phyloP scores from a whole-genome alignment of 2,113 vertebrate genomes.

The Syngnathus scovelli region DNA sequence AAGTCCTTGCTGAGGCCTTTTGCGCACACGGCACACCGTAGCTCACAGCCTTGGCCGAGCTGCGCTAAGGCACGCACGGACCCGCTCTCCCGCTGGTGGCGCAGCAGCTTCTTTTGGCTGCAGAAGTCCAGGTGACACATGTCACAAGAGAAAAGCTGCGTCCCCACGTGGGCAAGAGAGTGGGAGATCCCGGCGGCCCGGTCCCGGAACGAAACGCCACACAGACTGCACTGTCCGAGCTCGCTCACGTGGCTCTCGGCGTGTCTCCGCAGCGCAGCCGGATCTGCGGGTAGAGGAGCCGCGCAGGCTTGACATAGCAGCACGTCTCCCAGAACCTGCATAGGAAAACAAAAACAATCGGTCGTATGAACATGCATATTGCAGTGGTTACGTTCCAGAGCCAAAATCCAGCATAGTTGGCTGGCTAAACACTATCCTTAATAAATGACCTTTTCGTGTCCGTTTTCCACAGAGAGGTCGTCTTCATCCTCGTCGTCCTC shows the following conservation, averaged over 20 bases:
- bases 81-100: conserved; percentile 79
- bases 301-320: conserved; percentile 84
- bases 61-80: conserved; percentile 75
- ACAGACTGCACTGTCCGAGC: conserved; percentile 75
- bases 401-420: too few relatives aligned
- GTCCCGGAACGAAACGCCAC: conserved; percentile 83
- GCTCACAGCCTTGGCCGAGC: conserved; percentile 59
- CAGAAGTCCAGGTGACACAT: conserved; percentile 91
- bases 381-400: too few relatives aligned
- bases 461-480: conserved; percentile 82
- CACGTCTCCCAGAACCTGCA: conserved; percentile 53
- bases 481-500: conserved; percentile 89
- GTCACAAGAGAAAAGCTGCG: conserved; percentile 90
- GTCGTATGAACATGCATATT: too few relatives aligned
- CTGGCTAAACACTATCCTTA: too few relatives aligned
- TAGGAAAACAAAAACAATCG: background rate
- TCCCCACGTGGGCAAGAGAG: conserved; percentile 83
- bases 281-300: conserved; percentile 78
- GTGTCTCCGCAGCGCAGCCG: conserved; percentile 79
- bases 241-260: conserved; percentile 79
- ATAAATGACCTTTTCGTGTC: conserved; percentile 33
- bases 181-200: conserved; percentile 76
- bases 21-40: conserved; percentile 78
- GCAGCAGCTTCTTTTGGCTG: conserved; percentile 83
- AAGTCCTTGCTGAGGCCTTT: conserved; percentile 85